Base-by-base conservation (phyloP, 2,888 invertebrate species). In the Thecocarcelia acutangulata region DNA sequence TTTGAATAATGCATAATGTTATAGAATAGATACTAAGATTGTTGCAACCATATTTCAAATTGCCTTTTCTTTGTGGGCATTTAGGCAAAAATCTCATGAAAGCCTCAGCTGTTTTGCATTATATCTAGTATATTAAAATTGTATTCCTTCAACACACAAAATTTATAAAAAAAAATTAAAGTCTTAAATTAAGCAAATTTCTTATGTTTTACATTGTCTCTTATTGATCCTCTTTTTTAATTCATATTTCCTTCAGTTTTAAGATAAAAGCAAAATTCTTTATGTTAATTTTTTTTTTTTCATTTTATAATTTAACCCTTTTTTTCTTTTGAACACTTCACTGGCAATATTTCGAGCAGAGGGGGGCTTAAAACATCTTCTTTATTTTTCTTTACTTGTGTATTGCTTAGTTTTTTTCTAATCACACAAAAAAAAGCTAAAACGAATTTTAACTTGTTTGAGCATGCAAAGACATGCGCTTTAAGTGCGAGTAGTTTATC, bases 401-500 rank as follows among this genome's bases (percentile, higher is more conserved):
- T 33, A 21, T 37, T 24, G n/a, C 9, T 17, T 33, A 56, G 2
- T 42, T 46, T 74, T 59, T 52, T 66, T 59, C 77, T 77, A 77
- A 77, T 13, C 48, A 12, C 9, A 44, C 48, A 70, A 40, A 61
- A 19, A 21, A 66, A 58, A 40, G 28, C n/a, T n/a, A 46, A 59
- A 50, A 46, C 17, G 37, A 44, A 37, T 28, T 17, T 46, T 0
- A 48, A 15, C 48, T 46, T 68, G 48, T 58, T 50, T 19, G 2
- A 44, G 59, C 19, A 44, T 11, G 8, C n/a, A 52, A 13, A 12
- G 61, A 63, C 77, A 61, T 77, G 77, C 77, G 77, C 77, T 63
- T 48, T 77, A 28, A 4, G 0, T 0, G 33, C 33, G 33, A 33
- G 9, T 33, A 46, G 9, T 28, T 24, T 33, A 21, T 33, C 44